Evolutionary conservation across 1,140 invertebrate genomes (phyloP).

Genomic region (Drosophila mayri): DNA sequence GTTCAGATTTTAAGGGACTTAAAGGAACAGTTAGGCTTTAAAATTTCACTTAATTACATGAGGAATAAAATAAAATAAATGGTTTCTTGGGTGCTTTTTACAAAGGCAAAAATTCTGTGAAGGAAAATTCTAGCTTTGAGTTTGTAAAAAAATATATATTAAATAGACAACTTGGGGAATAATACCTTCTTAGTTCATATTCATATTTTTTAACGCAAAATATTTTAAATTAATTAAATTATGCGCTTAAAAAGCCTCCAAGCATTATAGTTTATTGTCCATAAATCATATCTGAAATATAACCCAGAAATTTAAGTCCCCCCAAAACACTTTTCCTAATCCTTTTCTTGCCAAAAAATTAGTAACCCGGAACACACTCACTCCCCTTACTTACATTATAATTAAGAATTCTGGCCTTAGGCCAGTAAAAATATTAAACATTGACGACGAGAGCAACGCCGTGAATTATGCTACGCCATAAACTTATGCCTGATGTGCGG

Average conservation of each 20-base stretch:
- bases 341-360: constrained; percentile 6
- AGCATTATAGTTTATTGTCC: neutral
- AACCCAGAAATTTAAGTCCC: neutral
- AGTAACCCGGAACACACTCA: constrained; percentile 9
- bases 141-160: neutral
- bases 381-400: constrained; percentile 5
- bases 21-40: neutral
- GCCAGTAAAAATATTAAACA: constrained; percentile 28
- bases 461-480: constrained; percentile 60
- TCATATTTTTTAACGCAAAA: neutral
- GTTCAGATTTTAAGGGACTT: neutral
- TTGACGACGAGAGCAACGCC: constrained; percentile 45
- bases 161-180: neutral
- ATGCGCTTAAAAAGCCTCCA: neutral
- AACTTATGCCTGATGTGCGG: constrained; percentile 66
- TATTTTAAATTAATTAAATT: neutral
- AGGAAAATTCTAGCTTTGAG: neutral
- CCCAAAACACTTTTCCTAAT: neutral
- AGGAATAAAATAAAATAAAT: neutral
- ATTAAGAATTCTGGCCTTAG: constrained; percentile 40
- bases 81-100: neutral
- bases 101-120: neutral
- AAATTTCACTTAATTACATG: neutral
- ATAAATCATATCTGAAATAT: neutral
- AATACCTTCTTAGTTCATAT: neutral